Base-by-base conservation (phyloP, 2,888 invertebrate species). In the Linhomoeus sp. region DNA sequence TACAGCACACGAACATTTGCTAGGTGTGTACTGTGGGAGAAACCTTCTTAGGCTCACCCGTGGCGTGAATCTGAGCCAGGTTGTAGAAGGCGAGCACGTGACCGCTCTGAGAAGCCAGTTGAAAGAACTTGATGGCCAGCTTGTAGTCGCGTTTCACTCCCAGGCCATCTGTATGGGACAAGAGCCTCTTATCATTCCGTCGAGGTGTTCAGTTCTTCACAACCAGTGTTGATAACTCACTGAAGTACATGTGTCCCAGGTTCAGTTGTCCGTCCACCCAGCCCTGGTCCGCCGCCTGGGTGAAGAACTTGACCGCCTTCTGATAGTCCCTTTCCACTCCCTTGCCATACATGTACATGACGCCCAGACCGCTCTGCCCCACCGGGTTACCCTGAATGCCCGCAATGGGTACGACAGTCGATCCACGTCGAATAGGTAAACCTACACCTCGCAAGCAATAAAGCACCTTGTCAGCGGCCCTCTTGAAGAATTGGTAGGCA, bases 221-320 rank as follows among this genome's bases (percentile, higher is more conserved):
- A n/a, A n/a, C n/a, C n/a, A n/a, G n/a, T n/a, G n/a, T n/a, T n/a
- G n/a, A n/a, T 12, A 43, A 73, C 78, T 74, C 68, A 88, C 90
- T 81, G 60, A 86, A 87, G 68, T 90, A 86, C 88, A 97, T 90
- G 58, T 87, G 85, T 41, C 92, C 97, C 3, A 99, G 72, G 63
- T 94, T 88, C 49, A 97, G 71, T 62, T 97, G 94, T 0, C 92
- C 94, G 67, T 97, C 97, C 0, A 88, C 90, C 86, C 90, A 92
- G 47, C 92, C 92, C 68, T 97, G 92, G 65, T 94, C 92, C 39
- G 97, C 90, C 14, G 97, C 88, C 67, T 81, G 76, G 22, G 81
- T 78, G 68, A 99, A 94, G 65, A 15, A 45, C 24, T 24, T 2
- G 37, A 57, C 38, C 1, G 73, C 73, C 55, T 69, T 70, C 22